Conservation (phyloP, 2,113 vertebrate species). For the Egretta garzetta region DNA sequence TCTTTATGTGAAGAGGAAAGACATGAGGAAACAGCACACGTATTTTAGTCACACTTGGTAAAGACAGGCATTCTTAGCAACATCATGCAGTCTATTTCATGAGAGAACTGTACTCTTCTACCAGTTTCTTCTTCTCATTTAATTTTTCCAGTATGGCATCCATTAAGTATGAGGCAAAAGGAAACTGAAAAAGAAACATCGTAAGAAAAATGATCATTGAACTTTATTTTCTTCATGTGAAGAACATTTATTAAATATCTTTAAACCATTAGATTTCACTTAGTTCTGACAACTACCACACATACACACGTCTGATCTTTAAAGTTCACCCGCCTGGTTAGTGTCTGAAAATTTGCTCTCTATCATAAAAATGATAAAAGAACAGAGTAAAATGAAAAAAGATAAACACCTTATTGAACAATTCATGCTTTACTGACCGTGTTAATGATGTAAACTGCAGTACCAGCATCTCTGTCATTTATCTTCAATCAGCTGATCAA, state of each 20-base stretch:
- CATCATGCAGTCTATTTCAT: slow-evolving; percentile 76
- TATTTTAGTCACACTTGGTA: slow-evolving; percentile 3
- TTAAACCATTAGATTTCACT: slow-evolving; percentile 69
- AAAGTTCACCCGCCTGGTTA: slow-evolving; percentile 69
- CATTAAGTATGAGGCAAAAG: slow-evolving; percentile 87
- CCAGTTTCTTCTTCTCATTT: slow-evolving; percentile 89
- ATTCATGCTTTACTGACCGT: slow-evolving; percentile 85
- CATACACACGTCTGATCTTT: slow-evolving; percentile 48
- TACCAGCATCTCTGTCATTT: slow-evolving; percentile 80
- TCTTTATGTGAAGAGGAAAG: slow-evolving; percentile 1
- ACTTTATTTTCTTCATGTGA: slow-evolving; percentile 53
- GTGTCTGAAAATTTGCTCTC: slow-evolving; percentile 69
- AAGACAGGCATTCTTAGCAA: neutral
- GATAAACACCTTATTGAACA: slow-evolving; percentile 83
- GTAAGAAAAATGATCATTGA: slow-evolving; percentile 68
- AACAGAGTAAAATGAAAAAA: slow-evolving; percentile 80
- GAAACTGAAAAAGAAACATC: slow-evolving; percentile 84
- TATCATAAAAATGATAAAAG: slow-evolving; percentile 81
- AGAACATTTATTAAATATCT: slow-evolving; percentile 58
- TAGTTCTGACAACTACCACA: slow-evolving; percentile 50
- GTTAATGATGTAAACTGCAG: slow-evolving; percentile 87
- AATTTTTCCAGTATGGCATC: slow-evolving; percentile 89
- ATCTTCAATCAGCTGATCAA: slow-evolving; percentile 83
- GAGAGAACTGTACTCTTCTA: slow-evolving; percentile 86
- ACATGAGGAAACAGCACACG: neutral